phyloP scores from a whole-genome alignment of 1,140 invertebrate species.

The Samia ricini region DNA sequence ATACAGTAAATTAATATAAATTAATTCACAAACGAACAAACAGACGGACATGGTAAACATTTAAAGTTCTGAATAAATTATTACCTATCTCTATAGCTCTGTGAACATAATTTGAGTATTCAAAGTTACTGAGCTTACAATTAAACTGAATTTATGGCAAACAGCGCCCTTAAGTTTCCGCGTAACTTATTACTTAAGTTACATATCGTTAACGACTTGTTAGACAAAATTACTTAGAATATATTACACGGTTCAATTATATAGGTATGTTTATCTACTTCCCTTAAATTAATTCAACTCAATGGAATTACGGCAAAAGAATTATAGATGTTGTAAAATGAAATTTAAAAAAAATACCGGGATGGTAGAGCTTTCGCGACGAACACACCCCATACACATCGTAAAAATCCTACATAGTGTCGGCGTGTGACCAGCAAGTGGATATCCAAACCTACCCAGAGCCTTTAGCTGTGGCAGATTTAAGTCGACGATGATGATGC shows the following conservation, averaged over 20 bases:
- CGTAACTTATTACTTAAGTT: not conserved
- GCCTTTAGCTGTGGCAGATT: too few species aligned
- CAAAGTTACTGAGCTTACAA: not conserved
- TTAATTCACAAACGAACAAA: not conserved
- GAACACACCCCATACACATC: too few species aligned
- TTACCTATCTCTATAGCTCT: not conserved
- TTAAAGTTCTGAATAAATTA: not conserved
- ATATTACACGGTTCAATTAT: not conserved
- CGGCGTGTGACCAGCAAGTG: too few species aligned
- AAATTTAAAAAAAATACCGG: too few species aligned
- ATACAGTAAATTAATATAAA: not conserved
- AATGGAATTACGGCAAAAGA: too few species aligned
- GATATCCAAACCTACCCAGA: too few species aligned
- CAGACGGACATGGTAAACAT: not conserved
- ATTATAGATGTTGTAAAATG: too few species aligned
- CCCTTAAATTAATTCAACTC: too few species aligned
- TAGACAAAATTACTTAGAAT: not conserved
- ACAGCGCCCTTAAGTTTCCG: not conserved
- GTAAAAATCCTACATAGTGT: too few species aligned
- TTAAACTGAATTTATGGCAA: not conserved
- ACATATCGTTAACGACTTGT: slow-evolving; percentile 1
- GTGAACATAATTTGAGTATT: not conserved
- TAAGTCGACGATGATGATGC: too few species aligned
- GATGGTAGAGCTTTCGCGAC: too few species aligned
- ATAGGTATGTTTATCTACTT: not conserved